These are phyloP conservation scores for Onychostoma macrolepis DNA, from an alignment of 2,113 vertebrate species.

Conservation along the genomic window DNA sequence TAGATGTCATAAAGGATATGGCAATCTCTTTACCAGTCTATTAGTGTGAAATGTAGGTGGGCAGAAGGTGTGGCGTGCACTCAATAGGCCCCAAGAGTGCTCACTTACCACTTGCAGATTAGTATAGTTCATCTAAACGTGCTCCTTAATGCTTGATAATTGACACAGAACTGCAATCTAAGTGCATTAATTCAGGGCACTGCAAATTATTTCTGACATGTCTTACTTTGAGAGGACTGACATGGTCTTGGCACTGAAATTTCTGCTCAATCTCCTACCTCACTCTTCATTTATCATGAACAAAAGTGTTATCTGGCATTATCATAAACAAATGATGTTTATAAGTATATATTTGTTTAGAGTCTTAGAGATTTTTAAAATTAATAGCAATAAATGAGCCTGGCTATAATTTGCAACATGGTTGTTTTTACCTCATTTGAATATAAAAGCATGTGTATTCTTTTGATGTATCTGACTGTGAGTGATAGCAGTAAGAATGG, in stretches of 20 bases:
- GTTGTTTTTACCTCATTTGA: slow-evolving; percentile 56
- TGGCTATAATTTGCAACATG: background rate
- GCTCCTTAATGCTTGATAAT: slow-evolving; percentile 40
- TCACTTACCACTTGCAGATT: slow-evolving; percentile 46
- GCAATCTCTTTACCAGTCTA: slow-evolving; percentile 23
- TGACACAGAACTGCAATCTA: slow-evolving; percentile 29
- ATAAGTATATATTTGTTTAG: background rate
- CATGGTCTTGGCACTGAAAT: background rate
- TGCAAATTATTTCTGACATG: background rate
- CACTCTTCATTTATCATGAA: background rate
- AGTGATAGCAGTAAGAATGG: slow-evolving; percentile 42
- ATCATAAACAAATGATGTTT: background rate
- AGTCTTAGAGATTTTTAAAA: background rate
- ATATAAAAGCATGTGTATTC: slow-evolving; percentile 57
- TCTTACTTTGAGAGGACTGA: background rate
- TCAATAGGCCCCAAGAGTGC: slow-evolving; percentile 39
- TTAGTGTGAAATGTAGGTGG: slow-evolving; percentile 35
- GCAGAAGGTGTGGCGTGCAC: slow-evolving; percentile 28
- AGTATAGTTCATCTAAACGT: slow-evolving; percentile 44
- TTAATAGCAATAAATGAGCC: background rate
- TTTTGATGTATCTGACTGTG: slow-evolving; percentile 55
- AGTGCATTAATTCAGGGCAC: slow-evolving; percentile 7
- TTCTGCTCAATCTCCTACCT: too few relatives aligned
- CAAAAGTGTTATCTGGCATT: slow-evolving; percentile 1
- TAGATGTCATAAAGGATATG: slow-evolving; percentile 4